Evolutionary conservation across 2,888 invertebrate species (phyloP).

Genomic region (Clistopyga incitator): DNA sequence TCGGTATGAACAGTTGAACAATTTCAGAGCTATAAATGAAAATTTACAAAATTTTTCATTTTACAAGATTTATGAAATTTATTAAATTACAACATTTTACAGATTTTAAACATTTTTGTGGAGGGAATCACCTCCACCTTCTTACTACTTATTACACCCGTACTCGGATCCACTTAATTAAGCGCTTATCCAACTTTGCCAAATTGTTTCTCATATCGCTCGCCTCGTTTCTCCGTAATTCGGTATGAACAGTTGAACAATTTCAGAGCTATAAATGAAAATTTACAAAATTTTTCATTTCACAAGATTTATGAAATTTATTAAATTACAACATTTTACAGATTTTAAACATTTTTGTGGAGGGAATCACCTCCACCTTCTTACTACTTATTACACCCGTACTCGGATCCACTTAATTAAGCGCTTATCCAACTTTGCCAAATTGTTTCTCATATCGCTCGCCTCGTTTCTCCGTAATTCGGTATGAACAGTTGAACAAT

Average conservation of each 20-base stretch:
- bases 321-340: background rate
- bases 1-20: constrained; percentile 1
- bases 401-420: constrained; percentile 29
- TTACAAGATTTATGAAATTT: background rate
- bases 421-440: constrained; percentile 30
- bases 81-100: background rate
- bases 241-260: constrained; percentile 6
- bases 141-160: constrained; percentile 17
- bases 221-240: constrained; percentile 9
- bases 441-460: constrained; percentile 27
- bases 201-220: constrained; percentile 31
- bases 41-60: too few relatives aligned
- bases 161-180: constrained; percentile 24
- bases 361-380: constrained; percentile 74
- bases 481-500: constrained; percentile 9
- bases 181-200: constrained; percentile 30
- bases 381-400: constrained; percentile 6
- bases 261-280: background rate
- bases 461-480: constrained; percentile 6
- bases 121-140: constrained; percentile 74
- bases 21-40: background rate
- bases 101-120: too few relatives aligned
- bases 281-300: too few relatives aligned
- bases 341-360: constrained; percentile 8
- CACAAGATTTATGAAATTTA: background rate